Evolutionary conservation across 2,113 vertebrate genomes (phyloP), one percentile per base, ranked within the genome.

Genomic region (Dascyllus trimaculatus): DNA sequence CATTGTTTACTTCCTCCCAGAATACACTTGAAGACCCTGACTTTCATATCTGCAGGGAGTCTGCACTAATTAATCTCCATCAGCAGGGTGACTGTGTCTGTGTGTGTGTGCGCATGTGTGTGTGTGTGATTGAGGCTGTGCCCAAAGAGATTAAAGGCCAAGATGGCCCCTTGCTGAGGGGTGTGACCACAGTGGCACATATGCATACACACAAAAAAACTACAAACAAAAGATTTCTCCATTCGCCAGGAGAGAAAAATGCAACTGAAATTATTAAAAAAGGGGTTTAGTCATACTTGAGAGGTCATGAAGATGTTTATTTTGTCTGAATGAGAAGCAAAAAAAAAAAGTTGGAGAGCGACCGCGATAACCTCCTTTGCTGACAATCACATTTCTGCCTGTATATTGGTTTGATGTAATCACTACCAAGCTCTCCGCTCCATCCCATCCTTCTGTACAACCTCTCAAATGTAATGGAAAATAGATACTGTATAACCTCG

Each of bases 391-490:
- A 71, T 75, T 78, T 78, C 67, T 46, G 65, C 56, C 71, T 58
- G 53, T 60, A 68, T 77, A 75, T 81, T 75, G 67, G 65, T 78
- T 80, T 85, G 79, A 87, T 89, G 78, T 81, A 81, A 91, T 88
- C 79, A 75, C 49, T 9, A 59, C 48, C 56, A 68, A 54, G 57
- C 74, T 60, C 40, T 66, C 71, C 45, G 66, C 69, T 66, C 46
- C 60, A 49, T 45, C 64, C 58, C 24, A 26, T 60, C 57, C 51
- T 38, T 73, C 63, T 80, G 60, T 40, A 74, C 72, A 79, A 92
- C 86, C 80, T 78, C 78, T 85, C 71, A 51, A 90, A 83, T 61
- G 78, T 84, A 92, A 91, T 89, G 69, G 83, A 79, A 89, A 91
- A 89, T 75, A 84, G 79, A 85, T 82, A 75, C 60, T 29, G 59